Evolutionary conservation across 2,797 vertebrate species (phyloP), one percentile per base, ranked within the genome.

Genomic region (Halcyon chelicuti): DNA sequence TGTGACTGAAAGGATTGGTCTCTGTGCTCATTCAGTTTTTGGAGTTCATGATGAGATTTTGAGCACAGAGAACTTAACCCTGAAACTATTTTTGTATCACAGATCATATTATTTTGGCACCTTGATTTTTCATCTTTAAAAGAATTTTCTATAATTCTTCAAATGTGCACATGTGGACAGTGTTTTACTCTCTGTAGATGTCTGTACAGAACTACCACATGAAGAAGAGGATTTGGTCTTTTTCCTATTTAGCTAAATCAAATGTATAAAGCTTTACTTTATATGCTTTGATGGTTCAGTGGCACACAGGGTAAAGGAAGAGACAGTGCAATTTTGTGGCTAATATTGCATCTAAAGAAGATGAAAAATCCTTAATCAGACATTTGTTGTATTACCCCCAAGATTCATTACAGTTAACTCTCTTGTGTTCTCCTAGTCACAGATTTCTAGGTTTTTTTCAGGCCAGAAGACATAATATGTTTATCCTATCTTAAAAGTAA

Each of bases 41-140:
- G 47, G 52, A 65, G 60, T 82, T 86, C 82, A 26, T 63, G 31
- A 85, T 80, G 88, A 90, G 62, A 86, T 93, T 97, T 68, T 86
- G 33, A 86, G 74, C 55, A 39, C 35, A 46, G 31, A 84, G 49
- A 67, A 88, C 39, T 29, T 88, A 44, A 44, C 35, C n/a, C 31
- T 91, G 58, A 92, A 92, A 90, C 42, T 76, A 26, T 55, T 86
- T 95, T 88, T 80, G 49, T n/a, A 20, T 68, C 44, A 71, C 7
- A 95, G 73, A 75, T 83, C 75, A 12, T 28, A 44, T 47, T 73
- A 35, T 46, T 96, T 93, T 73, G 39, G 28, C 44, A 77, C 70
- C 26, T 88, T 61, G 51, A 86, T 78, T 97, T 82, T 75, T 84
- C 82, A 17, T 40, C 88, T 80, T 96, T 83, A 90, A 19, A 91